Conservation (phyloP, 2,888 invertebrate genomes). For the Dryadula phaetusa region DNA sequence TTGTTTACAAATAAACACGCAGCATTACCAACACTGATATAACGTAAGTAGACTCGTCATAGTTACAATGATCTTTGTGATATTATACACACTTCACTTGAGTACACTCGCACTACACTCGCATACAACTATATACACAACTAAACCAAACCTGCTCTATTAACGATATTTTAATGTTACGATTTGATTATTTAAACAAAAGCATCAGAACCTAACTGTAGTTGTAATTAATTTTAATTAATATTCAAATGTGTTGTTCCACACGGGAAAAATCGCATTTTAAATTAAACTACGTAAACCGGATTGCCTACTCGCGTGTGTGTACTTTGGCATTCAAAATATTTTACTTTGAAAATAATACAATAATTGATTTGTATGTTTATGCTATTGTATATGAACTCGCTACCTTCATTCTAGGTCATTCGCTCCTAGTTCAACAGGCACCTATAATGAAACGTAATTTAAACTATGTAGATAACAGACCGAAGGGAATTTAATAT, state of each 20-base stretch:
- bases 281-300: no score
- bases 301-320: no score
- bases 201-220: slow-evolving; percentile 24
- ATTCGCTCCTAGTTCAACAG: no score
- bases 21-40: not conserved
- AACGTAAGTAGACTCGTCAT: not conserved
- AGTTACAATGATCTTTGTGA: not conserved
- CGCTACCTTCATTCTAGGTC: no score
- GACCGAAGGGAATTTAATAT: no score
- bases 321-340: no score
- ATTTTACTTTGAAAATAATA: no score
- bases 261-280: not conserved
- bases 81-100: not conserved
- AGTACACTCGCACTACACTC: not conserved
- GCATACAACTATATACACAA: no score
- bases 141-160: slow-evolving; percentile 14
- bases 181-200: slow-evolving; percentile 22
- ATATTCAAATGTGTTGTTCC: slow-evolving; percentile 18
- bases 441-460: no score
- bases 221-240: slow-evolving; percentile 7
- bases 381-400: no score
- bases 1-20: not conserved
- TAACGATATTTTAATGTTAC: slow-evolving; percentile 22
- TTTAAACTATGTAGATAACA: no score
- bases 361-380: no score